Conservation (phyloP, 1,140 invertebrate genomes). For the Reticulitermes speratus region DNA sequence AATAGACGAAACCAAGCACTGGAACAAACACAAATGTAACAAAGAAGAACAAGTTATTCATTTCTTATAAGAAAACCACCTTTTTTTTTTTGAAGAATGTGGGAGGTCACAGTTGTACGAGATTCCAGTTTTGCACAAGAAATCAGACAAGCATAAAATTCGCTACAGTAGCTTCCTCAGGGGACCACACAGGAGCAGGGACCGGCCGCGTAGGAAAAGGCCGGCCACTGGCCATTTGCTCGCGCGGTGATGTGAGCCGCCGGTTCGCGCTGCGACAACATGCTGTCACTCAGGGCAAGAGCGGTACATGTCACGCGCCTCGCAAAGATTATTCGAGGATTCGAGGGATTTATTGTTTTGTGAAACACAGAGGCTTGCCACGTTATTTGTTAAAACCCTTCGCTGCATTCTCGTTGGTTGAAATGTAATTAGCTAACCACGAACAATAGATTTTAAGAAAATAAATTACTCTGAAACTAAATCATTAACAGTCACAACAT, state of each 20-base stretch:
- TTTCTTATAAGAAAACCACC: no score
- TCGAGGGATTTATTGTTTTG: no score
- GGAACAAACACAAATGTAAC: background rate
- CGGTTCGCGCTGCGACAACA: background rate
- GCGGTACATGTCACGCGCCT: background rate
- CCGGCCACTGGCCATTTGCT: background rate
- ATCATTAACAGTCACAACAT: no score
- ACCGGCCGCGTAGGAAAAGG: background rate
- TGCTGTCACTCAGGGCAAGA: background rate
- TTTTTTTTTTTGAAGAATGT: background rate
- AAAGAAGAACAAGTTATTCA: background rate
- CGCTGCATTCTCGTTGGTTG: no score
- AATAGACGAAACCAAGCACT: background rate
- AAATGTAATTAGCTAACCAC: no score
- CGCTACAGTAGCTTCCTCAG: background rate
- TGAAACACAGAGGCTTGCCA: no score
- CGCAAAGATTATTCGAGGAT: no score
- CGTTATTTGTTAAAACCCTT: no score
- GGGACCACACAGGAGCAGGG: background rate
- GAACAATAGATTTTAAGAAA: no score
- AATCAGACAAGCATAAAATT: slow-evolving; percentile 12
- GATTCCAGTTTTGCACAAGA: background rate
- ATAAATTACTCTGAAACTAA: no score
- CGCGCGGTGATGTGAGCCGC: background rate
- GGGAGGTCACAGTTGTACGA: background rate